These are phyloP conservation scores for Synanthedon vespiformis DNA, from an alignment of 2,888 invertebrate species.

Conservation along the genomic window DNA sequence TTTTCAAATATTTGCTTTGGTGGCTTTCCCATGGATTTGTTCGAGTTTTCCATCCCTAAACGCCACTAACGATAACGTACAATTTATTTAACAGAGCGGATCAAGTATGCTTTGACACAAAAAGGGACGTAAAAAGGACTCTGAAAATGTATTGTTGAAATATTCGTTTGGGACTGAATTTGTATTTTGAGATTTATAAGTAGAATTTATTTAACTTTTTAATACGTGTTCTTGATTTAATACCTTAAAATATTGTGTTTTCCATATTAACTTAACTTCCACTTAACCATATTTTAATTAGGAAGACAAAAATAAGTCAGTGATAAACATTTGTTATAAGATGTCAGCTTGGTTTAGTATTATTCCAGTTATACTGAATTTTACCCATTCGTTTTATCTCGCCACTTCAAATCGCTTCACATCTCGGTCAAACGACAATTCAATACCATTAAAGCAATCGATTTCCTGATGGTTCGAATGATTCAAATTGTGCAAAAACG, in stretches of 20 bases:
- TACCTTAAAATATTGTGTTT: too few relatives aligned
- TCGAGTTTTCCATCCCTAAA: slow-evolving; percentile 33
- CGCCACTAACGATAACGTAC: slow-evolving; percentile 47
- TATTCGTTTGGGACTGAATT: slow-evolving; percentile 31
- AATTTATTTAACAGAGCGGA: slow-evolving; percentile 55
- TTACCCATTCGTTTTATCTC: not conserved
- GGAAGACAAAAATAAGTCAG: too few relatives aligned
- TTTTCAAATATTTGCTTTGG: slow-evolving; percentile 65
- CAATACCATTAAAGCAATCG: slow-evolving; percentile 50
- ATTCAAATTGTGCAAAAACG: slow-evolving; percentile 45
- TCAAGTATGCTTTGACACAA: slow-evolving; percentile 68
- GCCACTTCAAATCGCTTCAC: too few relatives aligned
- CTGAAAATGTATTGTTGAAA: slow-evolving; percentile 22
- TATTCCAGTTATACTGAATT: not conserved
- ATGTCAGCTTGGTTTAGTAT: too few relatives aligned
- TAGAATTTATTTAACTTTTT: not conserved
- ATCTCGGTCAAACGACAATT: slow-evolving; percentile 25
- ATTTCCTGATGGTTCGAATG: slow-evolving; percentile 41
- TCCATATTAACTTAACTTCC: too few relatives aligned
- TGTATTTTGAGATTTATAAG: not conserved
- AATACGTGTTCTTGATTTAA: too few relatives aligned
- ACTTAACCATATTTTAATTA: too few relatives aligned
- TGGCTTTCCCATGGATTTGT: slow-evolving; percentile 53
- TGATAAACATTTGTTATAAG: too few relatives aligned
- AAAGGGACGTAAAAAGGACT: slow-evolving; percentile 21